A percentile compares a stretch with the other conserved stretches of the same genome.
Evolutionary conservation across 1,140 invertebrate genomes (phyloP).

Genomic region (Drosophila bocqueti): DNA sequence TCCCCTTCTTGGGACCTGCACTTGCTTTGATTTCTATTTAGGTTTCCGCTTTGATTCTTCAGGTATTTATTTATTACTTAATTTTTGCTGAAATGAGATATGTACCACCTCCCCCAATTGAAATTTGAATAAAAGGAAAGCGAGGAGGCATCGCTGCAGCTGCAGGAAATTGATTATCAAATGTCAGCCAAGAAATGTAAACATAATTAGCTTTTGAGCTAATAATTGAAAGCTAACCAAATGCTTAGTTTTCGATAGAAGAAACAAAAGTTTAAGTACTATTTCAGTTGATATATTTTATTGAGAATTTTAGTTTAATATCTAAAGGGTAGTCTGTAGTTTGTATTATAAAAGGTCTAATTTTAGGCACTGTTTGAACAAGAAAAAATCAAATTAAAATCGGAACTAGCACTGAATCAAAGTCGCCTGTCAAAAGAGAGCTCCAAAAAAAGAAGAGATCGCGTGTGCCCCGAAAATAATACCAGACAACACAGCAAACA

Average conservation of each 20-base stretch:
- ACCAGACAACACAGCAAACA: slow-evolving; percentile 8
- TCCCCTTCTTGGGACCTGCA: neutral
- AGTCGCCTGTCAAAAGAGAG: slow-evolving; percentile 1
- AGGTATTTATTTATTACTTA: slow-evolving; percentile 16
- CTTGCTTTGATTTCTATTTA: slow-evolving; percentile 8
- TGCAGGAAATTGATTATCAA: slow-evolving; percentile 2
- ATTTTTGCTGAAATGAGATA: neutral
- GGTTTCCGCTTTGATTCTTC: neutral
- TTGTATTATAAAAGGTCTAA: neutral
- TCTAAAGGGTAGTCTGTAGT: neutral
- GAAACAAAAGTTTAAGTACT: too few relatives aligned
- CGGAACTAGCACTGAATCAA: slow-evolving; percentile 10
- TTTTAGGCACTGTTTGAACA: neutral
- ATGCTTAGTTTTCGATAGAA: too few relatives aligned
- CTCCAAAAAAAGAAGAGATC: slow-evolving; percentile 3
- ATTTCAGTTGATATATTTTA: neutral
- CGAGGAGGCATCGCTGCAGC: neutral
- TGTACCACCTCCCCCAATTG: neutral
- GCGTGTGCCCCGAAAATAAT: slow-evolving; percentile 19
- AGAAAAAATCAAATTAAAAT: slow-evolving; percentile 9
- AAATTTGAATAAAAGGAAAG: slow-evolving; percentile 6
- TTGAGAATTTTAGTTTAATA: neutral
- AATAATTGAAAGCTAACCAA: neutral
- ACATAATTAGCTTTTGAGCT: neutral
- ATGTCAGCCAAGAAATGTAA: slow-evolving; percentile 1